These are phyloP conservation scores for Selenia dentaria DNA, from an alignment of 2,888 invertebrate genomes.

Conservation along the genomic window DNA sequence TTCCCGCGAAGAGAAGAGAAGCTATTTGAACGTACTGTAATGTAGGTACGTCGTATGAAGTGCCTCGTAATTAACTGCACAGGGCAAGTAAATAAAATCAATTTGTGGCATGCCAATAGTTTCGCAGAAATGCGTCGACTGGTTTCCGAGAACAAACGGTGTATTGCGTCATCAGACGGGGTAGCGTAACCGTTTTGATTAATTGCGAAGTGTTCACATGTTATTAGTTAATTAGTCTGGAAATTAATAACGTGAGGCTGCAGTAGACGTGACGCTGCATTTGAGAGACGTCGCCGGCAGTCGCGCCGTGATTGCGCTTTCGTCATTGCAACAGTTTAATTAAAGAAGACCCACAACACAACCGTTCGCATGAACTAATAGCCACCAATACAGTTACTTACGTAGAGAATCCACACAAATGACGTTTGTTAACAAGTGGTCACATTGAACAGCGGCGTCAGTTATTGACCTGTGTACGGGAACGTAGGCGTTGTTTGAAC, in stretches of 20 bases:
- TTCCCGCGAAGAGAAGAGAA: constrained; percentile 31
- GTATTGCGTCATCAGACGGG: constrained; percentile 30
- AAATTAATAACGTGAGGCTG: constrained; percentile 77
- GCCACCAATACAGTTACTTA: constrained; percentile 36
- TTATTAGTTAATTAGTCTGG: constrained; percentile 75
- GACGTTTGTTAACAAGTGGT: constrained; percentile 37
- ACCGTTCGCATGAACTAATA: constrained; percentile 38
- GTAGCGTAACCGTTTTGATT: constrained; percentile 62
- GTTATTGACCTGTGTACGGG: constrained; percentile 27
- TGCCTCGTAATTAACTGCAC: constrained; percentile 37
- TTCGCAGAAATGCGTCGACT: constrained; percentile 29
- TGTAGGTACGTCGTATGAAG: constrained; percentile 17
- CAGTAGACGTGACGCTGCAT: constrained; percentile 66
- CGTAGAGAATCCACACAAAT: constrained; percentile 48
- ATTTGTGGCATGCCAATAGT: constrained; percentile 38
- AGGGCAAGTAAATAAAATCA: constrained; percentile 41
- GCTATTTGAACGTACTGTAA: constrained; percentile 22
- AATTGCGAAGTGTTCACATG: constrained; percentile 64
- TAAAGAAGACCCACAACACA: constrained; percentile 65
- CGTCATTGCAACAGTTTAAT: constrained; percentile 65
- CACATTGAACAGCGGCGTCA: constrained; percentile 16
- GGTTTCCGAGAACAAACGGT: constrained; percentile 28
- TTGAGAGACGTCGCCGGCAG: constrained; percentile 46
- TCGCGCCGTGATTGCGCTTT: constrained; percentile 49
- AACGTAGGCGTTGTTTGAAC: constrained; percentile 25